Evolutionary conservation across 2,797 vertebrate genomes (phyloP), one percentile per base, ranked within the genome.

Genomic region (Pangasius djambal): DNA sequence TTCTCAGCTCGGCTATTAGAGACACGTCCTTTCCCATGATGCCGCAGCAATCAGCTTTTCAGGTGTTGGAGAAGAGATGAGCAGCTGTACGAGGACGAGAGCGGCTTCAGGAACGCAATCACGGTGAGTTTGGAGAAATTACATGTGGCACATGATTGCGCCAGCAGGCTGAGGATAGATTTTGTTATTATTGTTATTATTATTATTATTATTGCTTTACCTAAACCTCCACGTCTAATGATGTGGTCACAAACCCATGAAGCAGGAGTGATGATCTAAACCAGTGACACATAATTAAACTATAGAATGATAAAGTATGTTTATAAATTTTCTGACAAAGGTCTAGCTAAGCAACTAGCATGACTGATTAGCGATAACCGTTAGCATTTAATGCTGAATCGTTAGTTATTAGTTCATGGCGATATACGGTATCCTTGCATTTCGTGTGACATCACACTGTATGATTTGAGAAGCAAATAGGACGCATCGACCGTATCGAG

Each of bases 1-100:
- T 94, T 92, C 91, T 92, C 86, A 86, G 72, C 90, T 92, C 90
- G 89, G 89, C 90, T 92, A 92, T 91, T 91, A 92, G 91, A 92
- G 90, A 85, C 91, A 91, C 90, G 88, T 92, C 91, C 89, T 89
- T 93, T 93, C 92, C 89, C 90, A 90, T 92, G 90, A 91, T 92
- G 91, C 93, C 90, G 34, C 89, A 88, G 86, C 89, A 87, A 92
- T 74, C 91, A 87, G 75, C 59, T 65, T 72, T 57, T 83, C 81
- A 91, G 86, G 90, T 87, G 59, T 88, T 83, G 75, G 34, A 89
- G 88, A 89, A 52, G 74, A 63, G 72, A 34, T 44, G 20, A 87
- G 83, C 65, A 87, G 87, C 83, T 91, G 88, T 78, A 90, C 57
- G 88, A 90, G 83, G 63, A 84, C 40, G 15, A 89, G 91, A 92